Conservation (phyloP, 2,113 vertebrate genomes). For the Melanotaenia duboulayi region DNA sequence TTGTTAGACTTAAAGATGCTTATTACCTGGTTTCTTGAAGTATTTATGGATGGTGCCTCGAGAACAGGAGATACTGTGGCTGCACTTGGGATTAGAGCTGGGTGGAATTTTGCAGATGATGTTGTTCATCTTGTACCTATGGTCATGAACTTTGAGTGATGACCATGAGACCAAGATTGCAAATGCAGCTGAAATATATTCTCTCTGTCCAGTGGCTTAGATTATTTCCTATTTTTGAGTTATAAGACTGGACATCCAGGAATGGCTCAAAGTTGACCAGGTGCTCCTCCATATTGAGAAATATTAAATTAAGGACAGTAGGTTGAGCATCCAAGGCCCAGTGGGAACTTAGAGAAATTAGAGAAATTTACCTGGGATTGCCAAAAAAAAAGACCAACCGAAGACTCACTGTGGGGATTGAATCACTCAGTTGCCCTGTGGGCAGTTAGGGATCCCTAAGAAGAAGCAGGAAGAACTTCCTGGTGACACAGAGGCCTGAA, state of each 20-base stretch:
- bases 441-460: background rate
- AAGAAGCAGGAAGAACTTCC: background rate
- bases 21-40: background rate
- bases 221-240: background rate
- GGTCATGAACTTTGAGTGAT: background rate
- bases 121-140: background rate
- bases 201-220: background rate
- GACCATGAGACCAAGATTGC: no score
- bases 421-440: background rate
- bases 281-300: background rate
- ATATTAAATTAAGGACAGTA: background rate
- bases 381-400: no score
- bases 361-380: background rate
- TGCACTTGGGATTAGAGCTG: background rate
- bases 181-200: background rate
- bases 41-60: background rate
- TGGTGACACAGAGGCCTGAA: no score
- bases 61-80: background rate
- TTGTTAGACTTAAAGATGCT: background rate
- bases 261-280: background rate
- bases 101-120: background rate
- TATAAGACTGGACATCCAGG: background rate
- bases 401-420: background rate
- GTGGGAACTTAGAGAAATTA: background rate
- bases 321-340: background rate